These are phyloP conservation scores for Gallinago jamesoni DNA, from an alignment of 2,113 vertebrate species.

Conservation along the genomic window DNA sequence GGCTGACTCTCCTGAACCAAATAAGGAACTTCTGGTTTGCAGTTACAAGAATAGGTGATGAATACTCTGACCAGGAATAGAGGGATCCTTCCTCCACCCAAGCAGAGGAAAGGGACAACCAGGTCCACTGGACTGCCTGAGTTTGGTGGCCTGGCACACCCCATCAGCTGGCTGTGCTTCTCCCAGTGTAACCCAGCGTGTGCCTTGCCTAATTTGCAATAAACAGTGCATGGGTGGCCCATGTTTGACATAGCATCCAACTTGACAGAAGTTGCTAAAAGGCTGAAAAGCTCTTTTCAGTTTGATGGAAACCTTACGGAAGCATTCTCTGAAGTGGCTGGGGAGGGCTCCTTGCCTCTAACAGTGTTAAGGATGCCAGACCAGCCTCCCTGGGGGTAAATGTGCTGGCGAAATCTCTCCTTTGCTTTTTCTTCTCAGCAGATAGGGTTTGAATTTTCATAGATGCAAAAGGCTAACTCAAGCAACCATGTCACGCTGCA, in stretches of 20 bases:
- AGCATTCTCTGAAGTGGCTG: not conserved
- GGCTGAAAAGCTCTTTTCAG: not conserved
- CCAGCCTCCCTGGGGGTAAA: not conserved
- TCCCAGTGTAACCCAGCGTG: not conserved
- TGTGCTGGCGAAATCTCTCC: not conserved
- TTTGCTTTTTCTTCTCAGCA: not conserved
- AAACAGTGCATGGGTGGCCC: rapidly evolving
- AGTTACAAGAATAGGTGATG: not conserved
- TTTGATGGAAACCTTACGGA: not conserved
- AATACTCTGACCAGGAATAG: not conserved
- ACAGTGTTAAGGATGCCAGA: not conserved
- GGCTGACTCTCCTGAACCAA: not conserved
- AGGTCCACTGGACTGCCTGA: not conserved
- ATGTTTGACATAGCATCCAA: not conserved
- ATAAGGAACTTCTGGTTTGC: not conserved
- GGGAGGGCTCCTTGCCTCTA: not conserved
- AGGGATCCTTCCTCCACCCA: not conserved
- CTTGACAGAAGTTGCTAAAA: not conserved
- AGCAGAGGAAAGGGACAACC: not conserved
- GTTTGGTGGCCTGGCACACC: not conserved
- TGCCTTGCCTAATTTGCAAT: not conserved
- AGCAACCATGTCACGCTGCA: not conserved
- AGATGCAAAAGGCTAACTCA: not conserved
- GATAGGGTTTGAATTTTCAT: not conserved
- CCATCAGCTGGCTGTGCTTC: not conserved